Conservation (phyloP, 2,888 invertebrate genomes). For the Parasteatoda lunata region DNA sequence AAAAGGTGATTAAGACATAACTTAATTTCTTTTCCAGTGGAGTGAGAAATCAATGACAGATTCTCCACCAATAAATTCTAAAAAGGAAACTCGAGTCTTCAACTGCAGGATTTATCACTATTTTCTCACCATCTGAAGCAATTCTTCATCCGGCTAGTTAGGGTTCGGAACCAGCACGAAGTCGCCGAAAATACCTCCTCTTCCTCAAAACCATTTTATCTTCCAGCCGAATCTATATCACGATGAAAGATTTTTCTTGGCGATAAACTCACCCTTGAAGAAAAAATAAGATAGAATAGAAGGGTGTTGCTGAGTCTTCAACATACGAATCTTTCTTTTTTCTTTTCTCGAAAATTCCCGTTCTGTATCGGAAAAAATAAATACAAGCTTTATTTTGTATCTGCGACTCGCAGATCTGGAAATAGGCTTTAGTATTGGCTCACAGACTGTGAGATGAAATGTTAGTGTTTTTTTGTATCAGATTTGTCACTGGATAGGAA, state of each 20-base stretch:
- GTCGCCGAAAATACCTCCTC: constrained; percentile 8
- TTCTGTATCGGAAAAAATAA: no score
- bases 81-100: background rate
- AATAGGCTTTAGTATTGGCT: constrained; percentile 10
- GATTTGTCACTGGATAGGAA: no score
- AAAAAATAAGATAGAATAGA: background rate
- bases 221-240: constrained; percentile 16
- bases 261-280: background rate
- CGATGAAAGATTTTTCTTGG: background rate
- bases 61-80: background rate
- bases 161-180: background rate
- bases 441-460: background rate
- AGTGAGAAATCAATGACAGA: constrained; percentile 3
- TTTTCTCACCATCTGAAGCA: background rate
- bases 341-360: no score
- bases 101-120: background rate
- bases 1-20: no score
- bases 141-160: background rate
- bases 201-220: background rate
- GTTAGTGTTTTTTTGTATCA: no score
- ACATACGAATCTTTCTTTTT: background rate
- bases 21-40: background rate
- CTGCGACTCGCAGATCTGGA: background rate
- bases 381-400: background rate
- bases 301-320: constrained; percentile 1